Base-by-base conservation (phyloP, 2,888 invertebrate genomes). In the Pteria penguin region DNA sequence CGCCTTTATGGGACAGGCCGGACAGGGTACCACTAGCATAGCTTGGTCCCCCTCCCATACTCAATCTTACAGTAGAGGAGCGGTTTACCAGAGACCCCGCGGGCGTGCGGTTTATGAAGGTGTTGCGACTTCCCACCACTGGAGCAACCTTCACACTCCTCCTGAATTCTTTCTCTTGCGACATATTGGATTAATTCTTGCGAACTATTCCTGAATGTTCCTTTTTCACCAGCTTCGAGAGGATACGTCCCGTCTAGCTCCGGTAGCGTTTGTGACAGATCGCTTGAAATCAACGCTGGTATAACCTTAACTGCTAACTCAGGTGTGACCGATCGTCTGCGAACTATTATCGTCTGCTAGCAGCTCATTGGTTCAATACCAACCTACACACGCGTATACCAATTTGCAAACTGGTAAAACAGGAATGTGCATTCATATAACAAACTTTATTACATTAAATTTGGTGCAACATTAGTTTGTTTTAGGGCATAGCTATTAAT, bases 1-100 rank as follows among this genome's bases (percentile, higher is more conserved):
- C 92, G 36, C 90, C 90, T 24, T 86, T 81, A 66, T 82, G 83
- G 72, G 88, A 86, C 45, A 90, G 76, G 22, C 80, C 68, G 11
- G 80, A 67, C 60, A 81, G 78, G 57, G 84, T 81, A 4, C 86
- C 87, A 0, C 81, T 61, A 31, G 80, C 72, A 52, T 22, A 76
- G 8, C n/a, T 14, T 8, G 60, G 58, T 14, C 18, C 31, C n/a
- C 33, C 31, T 24, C 69, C 68, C 58, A 69, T 65, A 27, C 72
- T 73, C 22, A 65, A n/a, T 27, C 72, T 55, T 18, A 68, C 33
- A 14, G 32, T 55, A 29, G 75, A 72, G 54, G 27, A 33, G 4
- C 76, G 31, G 22, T 32, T 26, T 26, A 54, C 52, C 3, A 26
- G 27, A 18, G 54, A 52, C 1, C 78, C 74, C 2, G 57, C 58